Evolutionary conservation across 2,888 invertebrate species (phyloP).

Genomic region (Falcaria lacertinaria): DNA sequence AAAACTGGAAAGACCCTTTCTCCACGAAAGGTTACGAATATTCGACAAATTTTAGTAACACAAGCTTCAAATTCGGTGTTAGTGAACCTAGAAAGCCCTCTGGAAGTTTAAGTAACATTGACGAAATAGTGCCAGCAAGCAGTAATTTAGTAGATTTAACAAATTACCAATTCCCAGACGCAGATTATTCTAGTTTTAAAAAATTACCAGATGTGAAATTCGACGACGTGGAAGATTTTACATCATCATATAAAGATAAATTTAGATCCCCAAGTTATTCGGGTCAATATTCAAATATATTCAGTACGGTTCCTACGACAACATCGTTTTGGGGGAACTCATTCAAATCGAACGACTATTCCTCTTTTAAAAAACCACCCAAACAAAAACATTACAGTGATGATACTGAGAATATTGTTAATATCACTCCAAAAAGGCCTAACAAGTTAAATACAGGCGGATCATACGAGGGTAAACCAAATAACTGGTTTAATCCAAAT

Average conservation of each 20-base stretch:
- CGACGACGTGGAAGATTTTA: slow-evolving; percentile 42
- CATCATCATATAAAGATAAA: slow-evolving; percentile 39
- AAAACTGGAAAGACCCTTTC: slow-evolving; percentile 44
- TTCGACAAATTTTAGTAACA: slow-evolving; percentile 55
- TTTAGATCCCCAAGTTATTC: slow-evolving; percentile 48
- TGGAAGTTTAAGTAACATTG: slow-evolving; percentile 28
- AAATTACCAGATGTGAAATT: slow-evolving; percentile 44
- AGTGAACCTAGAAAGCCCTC: slow-evolving; percentile 46
- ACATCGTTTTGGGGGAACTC: slow-evolving; percentile 59
- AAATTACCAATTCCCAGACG: slow-evolving; percentile 47
- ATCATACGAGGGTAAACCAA: slow-evolving; percentile 36
- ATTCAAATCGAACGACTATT: slow-evolving; percentile 48
- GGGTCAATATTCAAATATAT: slow-evolving; percentile 49
- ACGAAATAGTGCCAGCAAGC: slow-evolving; percentile 57
- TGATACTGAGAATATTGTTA: slow-evolving; percentile 51
- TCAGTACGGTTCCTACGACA: slow-evolving; percentile 40
- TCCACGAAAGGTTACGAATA: slow-evolving; percentile 54
- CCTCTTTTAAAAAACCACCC: slow-evolving; percentile 41
- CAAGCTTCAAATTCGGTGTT: slow-evolving; percentile 51
- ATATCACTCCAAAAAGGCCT: slow-evolving; percentile 54
- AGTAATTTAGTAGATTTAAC: slow-evolving; percentile 51
- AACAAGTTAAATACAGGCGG: slow-evolving; percentile 42
- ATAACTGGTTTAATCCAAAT: slow-evolving; percentile 41
- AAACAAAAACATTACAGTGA: slow-evolving; percentile 42
- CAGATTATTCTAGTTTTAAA: slow-evolving; percentile 47